Evolutionary conservation across 1,140 invertebrate species (phyloP).

Genomic region (Macrosteles quadrilineatus): DNA sequence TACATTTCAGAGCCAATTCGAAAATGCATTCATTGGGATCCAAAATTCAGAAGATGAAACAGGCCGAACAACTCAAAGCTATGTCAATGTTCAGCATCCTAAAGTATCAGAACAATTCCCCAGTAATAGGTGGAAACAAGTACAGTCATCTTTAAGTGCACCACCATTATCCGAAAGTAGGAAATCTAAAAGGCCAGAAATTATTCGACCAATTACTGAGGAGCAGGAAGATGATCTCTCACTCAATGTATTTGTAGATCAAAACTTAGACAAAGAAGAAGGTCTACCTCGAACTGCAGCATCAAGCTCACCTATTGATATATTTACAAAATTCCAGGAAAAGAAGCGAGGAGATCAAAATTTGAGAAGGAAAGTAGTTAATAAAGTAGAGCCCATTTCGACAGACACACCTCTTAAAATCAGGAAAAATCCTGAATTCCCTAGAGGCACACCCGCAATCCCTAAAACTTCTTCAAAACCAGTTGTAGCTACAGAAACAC

Average conservation of each 20-base stretch:
- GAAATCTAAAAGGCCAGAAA: background rate
- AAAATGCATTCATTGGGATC: conserved; percentile 32
- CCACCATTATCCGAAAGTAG: background rate
- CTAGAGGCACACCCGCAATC: conserved; percentile 18
- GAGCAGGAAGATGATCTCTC: conserved; percentile 7
- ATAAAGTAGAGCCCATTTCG: background rate
- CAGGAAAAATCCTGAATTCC: conserved; percentile 4
- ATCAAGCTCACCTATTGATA: conserved; percentile 20
- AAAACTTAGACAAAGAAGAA: conserved; percentile 26
- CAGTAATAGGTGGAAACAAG: conserved; percentile 37
- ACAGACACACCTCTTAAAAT: background rate
- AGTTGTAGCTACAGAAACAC: background rate
- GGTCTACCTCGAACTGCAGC: conserved; percentile 14
- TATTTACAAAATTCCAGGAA: conserved; percentile 23
- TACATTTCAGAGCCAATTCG: conserved; percentile 22
- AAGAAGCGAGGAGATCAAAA: conserved; percentile 22
- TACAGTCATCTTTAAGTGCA: conserved; percentile 4
- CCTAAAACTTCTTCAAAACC: background rate
- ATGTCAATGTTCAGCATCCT: conserved; percentile 33
- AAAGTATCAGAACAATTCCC: conserved; percentile 36
- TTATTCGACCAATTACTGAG: background rate
- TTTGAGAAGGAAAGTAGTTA: background rate
- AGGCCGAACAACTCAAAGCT: conserved; percentile 33
- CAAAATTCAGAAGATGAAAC: conserved; percentile 28
- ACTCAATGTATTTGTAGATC: conserved; percentile 25